Conservation (phyloP, 2,113 vertebrate genomes). For the Sceloporus tristichus region DNA sequence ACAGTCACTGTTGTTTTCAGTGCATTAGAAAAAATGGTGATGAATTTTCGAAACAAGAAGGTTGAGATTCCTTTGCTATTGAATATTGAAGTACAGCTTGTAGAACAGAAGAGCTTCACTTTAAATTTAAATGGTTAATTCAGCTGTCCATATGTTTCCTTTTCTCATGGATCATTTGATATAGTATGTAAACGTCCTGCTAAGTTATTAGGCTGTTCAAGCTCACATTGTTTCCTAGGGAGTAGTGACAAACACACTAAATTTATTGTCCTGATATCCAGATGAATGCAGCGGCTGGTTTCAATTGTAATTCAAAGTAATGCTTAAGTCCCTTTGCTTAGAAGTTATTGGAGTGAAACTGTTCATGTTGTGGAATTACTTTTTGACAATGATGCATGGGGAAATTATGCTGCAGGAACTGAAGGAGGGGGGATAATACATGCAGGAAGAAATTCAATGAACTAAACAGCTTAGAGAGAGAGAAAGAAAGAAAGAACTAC, state of each 20-base stretch:
- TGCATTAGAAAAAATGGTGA: neutral
- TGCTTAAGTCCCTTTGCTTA: conserved; percentile 61
- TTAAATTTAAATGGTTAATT: conserved; percentile 46
- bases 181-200: conserved; percentile 52
- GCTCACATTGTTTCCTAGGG: conserved; percentile 46
- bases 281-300: conserved; percentile 57
- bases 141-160: conserved; percentile 39
- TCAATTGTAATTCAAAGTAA: conserved; percentile 54
- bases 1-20: neutral
- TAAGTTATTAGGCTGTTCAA: conserved; percentile 46
- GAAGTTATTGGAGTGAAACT: conserved; percentile 53
- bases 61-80: accelerated
- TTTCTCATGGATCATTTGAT: conserved; percentile 58
- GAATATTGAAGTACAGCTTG: accelerated
- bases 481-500: conserved; percentile 48
- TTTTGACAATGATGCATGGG: conserved; percentile 76
- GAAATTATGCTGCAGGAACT: conserved; percentile 65
- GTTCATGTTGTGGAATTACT: conserved; percentile 69
- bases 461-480: conserved; percentile 17
- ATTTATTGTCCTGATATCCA: conserved; percentile 68
- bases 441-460: conserved; percentile 57
- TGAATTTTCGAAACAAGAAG: neutral
- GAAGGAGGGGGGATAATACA: conserved; percentile 33
- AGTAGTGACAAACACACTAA: conserved; percentile 31
- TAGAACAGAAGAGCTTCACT: conserved; percentile 26